Percentiles rank a stretch among this genome's conserved stretches.
Evolutionary conservation across 2,113 vertebrate species (phyloP).

Genomic region (Marcusenius ussheri): DNA sequence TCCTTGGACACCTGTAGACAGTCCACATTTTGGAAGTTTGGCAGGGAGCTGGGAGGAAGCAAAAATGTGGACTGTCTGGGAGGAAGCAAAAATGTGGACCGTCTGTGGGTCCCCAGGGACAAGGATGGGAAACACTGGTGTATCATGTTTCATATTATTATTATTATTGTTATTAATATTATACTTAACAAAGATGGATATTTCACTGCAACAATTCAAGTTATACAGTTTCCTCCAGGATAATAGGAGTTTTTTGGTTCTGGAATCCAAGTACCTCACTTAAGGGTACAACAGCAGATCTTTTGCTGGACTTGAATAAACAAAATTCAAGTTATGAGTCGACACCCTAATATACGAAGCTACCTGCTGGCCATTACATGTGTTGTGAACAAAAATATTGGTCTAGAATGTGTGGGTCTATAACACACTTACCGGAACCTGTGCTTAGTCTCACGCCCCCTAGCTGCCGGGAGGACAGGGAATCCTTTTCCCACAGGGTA

Average conservation of each 20-base stretch:
- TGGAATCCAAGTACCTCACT: neutral
- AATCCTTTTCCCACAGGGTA: slow-evolving; percentile 79
- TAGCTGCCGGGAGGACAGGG: slow-evolving; percentile 63
- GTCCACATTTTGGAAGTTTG: neutral
- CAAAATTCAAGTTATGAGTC: neutral
- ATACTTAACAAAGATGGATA: neutral
- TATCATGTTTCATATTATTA: neutral
- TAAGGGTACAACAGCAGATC: neutral
- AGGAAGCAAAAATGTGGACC: too few species aligned
- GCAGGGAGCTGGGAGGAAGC: too few species aligned
- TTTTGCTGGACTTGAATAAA: neutral
- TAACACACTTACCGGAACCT: slow-evolving; percentile 68
- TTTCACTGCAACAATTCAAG: neutral
- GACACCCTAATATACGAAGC: neutral
- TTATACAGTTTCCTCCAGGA: neutral
- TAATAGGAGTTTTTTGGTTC: neutral
- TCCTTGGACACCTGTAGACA: neutral
- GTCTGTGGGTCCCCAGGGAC: neutral
- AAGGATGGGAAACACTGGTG: neutral
- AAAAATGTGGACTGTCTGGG: too few species aligned
- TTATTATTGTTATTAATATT: neutral
- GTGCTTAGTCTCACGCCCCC: slow-evolving; percentile 83
- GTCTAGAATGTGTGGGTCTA: neutral
- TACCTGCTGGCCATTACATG: neutral
- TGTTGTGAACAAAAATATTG: neutral